Evolutionary conservation across 2,888 invertebrate species (phyloP), one percentile per base, ranked within the genome.

Genomic region (Chirona hameri): DNA sequence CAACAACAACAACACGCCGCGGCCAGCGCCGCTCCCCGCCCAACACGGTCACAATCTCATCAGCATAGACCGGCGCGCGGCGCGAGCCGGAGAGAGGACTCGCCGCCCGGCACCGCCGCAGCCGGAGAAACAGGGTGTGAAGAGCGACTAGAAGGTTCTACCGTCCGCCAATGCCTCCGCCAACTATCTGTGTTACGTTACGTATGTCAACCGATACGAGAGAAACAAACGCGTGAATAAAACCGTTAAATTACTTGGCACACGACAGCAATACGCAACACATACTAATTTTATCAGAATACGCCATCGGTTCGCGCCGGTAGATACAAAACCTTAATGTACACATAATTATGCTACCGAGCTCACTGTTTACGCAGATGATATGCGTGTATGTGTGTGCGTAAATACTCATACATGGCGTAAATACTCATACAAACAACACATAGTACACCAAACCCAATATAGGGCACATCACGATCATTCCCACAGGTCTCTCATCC

Each of bases 371-470:
- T 31, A 76, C 76, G 76, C 76, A 76, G 76, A 29, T 76, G 76
- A 76, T 76, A 76, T 76, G 76, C 76, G 39, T 76, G 18, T 76
- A 39, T 39, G 76, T 29, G 76, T 27, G 76, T 31, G 31, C 76
- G 39, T 18, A 39, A 31, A 76, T 76, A 76, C 76, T 76, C 76
- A 76, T 39, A 76, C 76, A 76, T 76, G 76, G 76, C 76, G 39
- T 76, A n/a, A n/a, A n/a, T n/a, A n/a, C n/a, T n/a, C n/a, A 39
- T 76, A 76, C 76, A 39, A 76, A 76, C 76, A 76, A 76, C 76
- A 76, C 76, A 76, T 18, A 76, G 1, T 76, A 76, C 76, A 27
- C 18, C 76, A 39, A 65, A 76, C 29, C 76, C 76, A 31, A 76
- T 7, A 39, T 31, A 31, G 76, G 31, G 39, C 76, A 76, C 24